Evolutionary conservation across 2,888 invertebrate genomes (phyloP), one percentile per base, ranked within the genome.

Genomic region (Phengaris alcon): DNA sequence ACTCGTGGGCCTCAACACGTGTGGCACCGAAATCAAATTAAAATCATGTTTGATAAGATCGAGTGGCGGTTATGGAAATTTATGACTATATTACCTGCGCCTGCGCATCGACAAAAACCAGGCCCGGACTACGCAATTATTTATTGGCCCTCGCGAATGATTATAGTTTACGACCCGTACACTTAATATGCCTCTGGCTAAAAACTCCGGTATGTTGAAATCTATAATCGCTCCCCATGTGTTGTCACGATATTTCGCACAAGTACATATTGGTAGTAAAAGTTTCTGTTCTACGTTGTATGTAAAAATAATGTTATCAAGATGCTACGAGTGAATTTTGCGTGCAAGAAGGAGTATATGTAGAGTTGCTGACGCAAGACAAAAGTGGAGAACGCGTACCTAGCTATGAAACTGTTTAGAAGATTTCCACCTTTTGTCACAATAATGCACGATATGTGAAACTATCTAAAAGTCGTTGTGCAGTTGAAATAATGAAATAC

Each of bases 51-150:
- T 91, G 93, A 93, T 93, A 93, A 93, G 90, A 93, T 93, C 93
- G 91, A 91, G 89, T 92, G 93, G 92, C 91, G 90, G 93, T 93
- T 93, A 93, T 93, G 92, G 90, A 92, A 93, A 93, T 93, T 93
- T 93, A 93, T 93, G 93, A 93, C 93, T 93, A 93, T 93, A 93
- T 93, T 93, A 93, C 93, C 92, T 93, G 93, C 90, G 90, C 90
- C 82, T 84, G 89, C 91, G 91, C 93, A 91, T 86, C 87, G 88
- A 90, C 89, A 90, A 91, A 90, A 91, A 90, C 88, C 88, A 87
- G 90, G 87, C 84, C 87, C 88, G 88, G 86, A 86, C 87, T 84
- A 83, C 86, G 88, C 88, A 92, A 91, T 93, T 93, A 93, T 93
- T 93, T 91, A 92, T 91, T 88, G 88, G 87, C 85, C 85, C 90